phyloP scores from a whole-genome alignment of 2,113 vertebrate species.

The Synodontis membranacea region DNA sequence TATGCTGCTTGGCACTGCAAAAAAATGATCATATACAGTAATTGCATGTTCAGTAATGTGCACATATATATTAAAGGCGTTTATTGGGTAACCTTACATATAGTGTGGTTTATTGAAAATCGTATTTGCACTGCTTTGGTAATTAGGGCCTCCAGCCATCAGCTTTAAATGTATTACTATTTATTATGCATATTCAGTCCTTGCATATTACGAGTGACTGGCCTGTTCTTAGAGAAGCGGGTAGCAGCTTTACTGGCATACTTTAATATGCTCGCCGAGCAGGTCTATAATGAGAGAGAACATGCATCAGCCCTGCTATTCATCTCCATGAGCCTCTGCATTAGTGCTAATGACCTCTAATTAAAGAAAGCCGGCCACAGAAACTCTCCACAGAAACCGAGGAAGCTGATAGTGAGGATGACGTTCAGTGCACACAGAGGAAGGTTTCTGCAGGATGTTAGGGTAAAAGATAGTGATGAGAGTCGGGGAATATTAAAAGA shows the following conservation, averaged over 20 bases:
- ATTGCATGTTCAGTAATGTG: conserved; percentile 21
- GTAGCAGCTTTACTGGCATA: conserved; percentile 11
- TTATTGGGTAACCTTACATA: conserved; percentile 49
- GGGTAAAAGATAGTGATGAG: background rate
- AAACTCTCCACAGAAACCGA: conserved; percentile 20
- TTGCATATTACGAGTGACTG: conserved; percentile 55
- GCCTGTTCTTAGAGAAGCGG: conserved; percentile 47
- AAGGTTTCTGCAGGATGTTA: background rate
- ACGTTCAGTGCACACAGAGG: background rate
- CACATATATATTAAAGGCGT: conserved; percentile 36
- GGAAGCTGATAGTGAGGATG: background rate
- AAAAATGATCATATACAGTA: background rate
- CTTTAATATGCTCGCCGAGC: conserved; percentile 41
- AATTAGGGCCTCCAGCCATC: conserved; percentile 55
- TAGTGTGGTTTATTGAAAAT: conserved; percentile 54
- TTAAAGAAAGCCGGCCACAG: conserved; percentile 28
- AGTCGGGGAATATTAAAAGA: conserved; percentile 21
- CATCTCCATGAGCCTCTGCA: conserved; percentile 32
- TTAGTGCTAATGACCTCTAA: conserved; percentile 55
- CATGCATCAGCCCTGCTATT: conserved; percentile 35
- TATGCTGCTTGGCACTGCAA: background rate
- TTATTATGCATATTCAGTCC: conserved; percentile 59
- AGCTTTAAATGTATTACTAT: conserved; percentile 58
- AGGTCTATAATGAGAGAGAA: conserved; percentile 43
- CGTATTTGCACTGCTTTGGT: conserved; percentile 54